Evolutionary conservation across 2,888 invertebrate genomes (phyloP).

Genomic region (Hanleya hanleyi): DNA sequence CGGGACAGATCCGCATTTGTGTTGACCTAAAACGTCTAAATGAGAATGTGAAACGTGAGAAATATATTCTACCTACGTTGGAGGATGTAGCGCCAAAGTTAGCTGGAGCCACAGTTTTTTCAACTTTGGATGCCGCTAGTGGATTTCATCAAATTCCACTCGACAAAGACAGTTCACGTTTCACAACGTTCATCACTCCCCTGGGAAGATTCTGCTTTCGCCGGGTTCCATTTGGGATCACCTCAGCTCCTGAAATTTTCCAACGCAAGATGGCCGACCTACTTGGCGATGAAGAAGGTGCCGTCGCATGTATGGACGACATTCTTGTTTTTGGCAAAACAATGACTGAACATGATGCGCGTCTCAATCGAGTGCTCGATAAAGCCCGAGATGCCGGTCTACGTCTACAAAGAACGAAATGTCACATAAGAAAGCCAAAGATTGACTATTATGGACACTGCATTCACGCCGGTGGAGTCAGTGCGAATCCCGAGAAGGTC

Average conservation of each 20-base stretch:
- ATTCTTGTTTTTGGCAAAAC: too few relatives aligned
- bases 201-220: slow-evolving; percentile 28
- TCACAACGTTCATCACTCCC: slow-evolving; percentile 33
- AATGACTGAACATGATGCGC: too few relatives aligned
- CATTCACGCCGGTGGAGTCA: too few relatives aligned
- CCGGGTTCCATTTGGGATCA: neutral
- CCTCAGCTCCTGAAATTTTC: neutral
- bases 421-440: too few relatives aligned
- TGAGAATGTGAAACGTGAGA: slow-evolving; percentile 27
- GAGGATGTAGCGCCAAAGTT: slow-evolving; percentile 30
- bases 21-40: slow-evolving; percentile 30
- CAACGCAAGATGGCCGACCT: too few relatives aligned
- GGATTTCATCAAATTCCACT: slow-evolving; percentile 34
- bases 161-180: slow-evolving; percentile 12
- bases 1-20: slow-evolving; percentile 30
- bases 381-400: too few relatives aligned
- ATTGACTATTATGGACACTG: too few relatives aligned
- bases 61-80: slow-evolving; percentile 25
- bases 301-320: too few relatives aligned
- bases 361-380: too few relatives aligned
- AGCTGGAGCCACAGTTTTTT: slow-evolving; percentile 20
- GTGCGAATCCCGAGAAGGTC: too few relatives aligned
- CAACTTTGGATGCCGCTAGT: slow-evolving; percentile 26
- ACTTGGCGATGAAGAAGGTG: too few relatives aligned
- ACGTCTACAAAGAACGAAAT: too few relatives aligned